Conservation (phyloP, 2,113 vertebrate genomes). For the Lota lota region DNA sequence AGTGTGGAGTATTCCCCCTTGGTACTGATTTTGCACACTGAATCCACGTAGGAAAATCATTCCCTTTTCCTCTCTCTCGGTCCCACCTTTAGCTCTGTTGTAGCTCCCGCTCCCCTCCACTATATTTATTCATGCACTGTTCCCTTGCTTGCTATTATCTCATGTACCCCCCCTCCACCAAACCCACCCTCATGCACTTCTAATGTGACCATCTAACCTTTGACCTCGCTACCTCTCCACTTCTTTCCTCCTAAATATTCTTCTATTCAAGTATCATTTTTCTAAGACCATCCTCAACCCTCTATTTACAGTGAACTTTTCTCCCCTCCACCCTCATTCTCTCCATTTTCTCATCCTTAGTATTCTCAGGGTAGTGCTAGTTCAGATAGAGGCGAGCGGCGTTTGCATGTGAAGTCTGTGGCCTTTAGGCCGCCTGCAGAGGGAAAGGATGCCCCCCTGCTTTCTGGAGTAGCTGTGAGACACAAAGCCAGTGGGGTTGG, state of each 20-base stretch:
- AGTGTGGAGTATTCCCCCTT: conserved; percentile 4
- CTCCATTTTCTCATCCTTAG: conserved; percentile 40
- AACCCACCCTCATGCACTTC: conserved; percentile 19
- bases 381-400: conserved; percentile 47
- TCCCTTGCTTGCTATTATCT: conserved; percentile 36
- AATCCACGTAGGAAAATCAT: conserved; percentile 47
- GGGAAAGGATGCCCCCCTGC: conserved; percentile 50
- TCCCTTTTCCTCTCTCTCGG: conserved; percentile 45
- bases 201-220: conserved; percentile 15
- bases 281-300: conserved; percentile 5
- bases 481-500: no score
- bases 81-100: conserved; percentile 52
- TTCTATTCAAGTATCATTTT: conserved; percentile 25
- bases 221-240: conserved; percentile 56
- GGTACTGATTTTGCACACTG: conserved; percentile 44
- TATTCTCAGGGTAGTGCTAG: conserved; percentile 69
- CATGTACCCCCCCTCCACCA: not conserved
- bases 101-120: conserved; percentile 27
- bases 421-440: conserved; percentile 7
- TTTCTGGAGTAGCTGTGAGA: conserved; percentile 34
- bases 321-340: not conserved
- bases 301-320: not conserved
- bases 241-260: conserved; percentile 21
- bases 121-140: conserved; percentile 46
- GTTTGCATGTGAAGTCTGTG: conserved; percentile 28